These are phyloP conservation scores for Irena cyanogastra DNA, from an alignment of 2,113 vertebrate species.

Conservation along the genomic window DNA sequence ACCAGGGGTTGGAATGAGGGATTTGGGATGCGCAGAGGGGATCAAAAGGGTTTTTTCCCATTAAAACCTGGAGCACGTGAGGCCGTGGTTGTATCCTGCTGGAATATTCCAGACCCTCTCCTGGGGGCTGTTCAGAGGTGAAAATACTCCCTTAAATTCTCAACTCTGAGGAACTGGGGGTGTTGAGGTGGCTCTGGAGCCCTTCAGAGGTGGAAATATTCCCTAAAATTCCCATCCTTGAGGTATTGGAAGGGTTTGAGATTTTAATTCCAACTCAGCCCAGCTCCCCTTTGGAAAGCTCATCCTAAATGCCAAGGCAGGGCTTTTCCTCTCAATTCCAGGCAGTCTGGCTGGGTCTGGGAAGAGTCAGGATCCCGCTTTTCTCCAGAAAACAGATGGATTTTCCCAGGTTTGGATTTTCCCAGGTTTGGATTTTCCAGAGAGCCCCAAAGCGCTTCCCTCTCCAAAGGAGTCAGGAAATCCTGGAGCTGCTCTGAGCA, in stretches of 20 bases:
- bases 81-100: background rate
- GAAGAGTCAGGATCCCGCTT: background rate
- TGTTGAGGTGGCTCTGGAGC: background rate
- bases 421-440: background rate
- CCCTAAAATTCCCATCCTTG: background rate
- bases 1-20: background rate
- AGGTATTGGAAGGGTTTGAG: background rate
- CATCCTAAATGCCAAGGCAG: background rate
- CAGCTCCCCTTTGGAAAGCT: background rate
- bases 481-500: background rate
- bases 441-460: background rate
- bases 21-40: accelerated
- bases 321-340: background rate
- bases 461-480: background rate
- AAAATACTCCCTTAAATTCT: background rate
- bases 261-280: background rate
- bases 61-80: background rate
- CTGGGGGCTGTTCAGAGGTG: background rate
- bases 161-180: accelerated
- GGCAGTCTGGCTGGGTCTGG: background rate
- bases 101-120: background rate
- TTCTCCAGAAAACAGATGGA: background rate
- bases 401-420: background rate
- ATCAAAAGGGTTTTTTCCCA: accelerated
- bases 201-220: background rate